phyloP scores from a whole-genome alignment of 2,888 invertebrate genomes.

The Drosophila limbata region DNA sequence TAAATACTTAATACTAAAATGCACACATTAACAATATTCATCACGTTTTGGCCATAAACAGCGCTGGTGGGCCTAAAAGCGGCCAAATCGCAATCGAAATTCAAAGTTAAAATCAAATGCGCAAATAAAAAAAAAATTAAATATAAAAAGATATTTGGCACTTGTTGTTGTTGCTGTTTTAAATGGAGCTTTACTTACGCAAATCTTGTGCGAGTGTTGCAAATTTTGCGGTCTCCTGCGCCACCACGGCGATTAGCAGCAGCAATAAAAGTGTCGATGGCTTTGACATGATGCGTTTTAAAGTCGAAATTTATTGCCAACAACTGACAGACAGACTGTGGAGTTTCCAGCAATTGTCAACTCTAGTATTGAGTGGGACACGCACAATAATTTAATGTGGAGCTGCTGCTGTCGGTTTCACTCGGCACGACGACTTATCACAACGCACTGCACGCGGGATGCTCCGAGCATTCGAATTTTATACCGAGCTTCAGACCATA shows the following conservation, averaged over 20 bases:
- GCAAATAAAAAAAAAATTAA: constrained; percentile 33
- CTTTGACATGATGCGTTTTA: constrained; percentile 55
- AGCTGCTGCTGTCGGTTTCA: constrained; percentile 3
- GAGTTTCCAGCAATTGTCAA: constrained; percentile 22
- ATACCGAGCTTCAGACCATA: constrained; percentile 63
- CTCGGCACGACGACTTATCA: constrained; percentile 68
- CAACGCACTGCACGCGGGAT: constrained; percentile 65
- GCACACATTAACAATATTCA: constrained; percentile 53
- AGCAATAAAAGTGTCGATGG: constrained; percentile 48
- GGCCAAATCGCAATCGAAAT: constrained; percentile 21
- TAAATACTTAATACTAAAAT: constrained; percentile 42
- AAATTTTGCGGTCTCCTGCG: constrained; percentile 56
- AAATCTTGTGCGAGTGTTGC: constrained; percentile 77
- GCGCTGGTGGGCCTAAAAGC: constrained; percentile 25
- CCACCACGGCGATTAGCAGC: constrained; percentile 67
- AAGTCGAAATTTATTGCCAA: constrained; percentile 40
- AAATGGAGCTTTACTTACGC: constrained; percentile 76
- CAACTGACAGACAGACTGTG: constrained; percentile 10
- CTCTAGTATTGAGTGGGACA: constrained; percentile 6
- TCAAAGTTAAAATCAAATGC: constrained; percentile 24
- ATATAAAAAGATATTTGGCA: constrained; percentile 43
- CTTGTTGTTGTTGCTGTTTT: constrained; percentile 21
- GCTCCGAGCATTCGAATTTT: constrained; percentile 58
- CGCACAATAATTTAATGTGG: constrained; percentile 13
- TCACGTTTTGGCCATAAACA: constrained; percentile 70